Evolutionary conservation across 2,797 vertebrate species (phyloP), one percentile per base, ranked within the genome.

Genomic region (Acipenser transmontanus): DNA sequence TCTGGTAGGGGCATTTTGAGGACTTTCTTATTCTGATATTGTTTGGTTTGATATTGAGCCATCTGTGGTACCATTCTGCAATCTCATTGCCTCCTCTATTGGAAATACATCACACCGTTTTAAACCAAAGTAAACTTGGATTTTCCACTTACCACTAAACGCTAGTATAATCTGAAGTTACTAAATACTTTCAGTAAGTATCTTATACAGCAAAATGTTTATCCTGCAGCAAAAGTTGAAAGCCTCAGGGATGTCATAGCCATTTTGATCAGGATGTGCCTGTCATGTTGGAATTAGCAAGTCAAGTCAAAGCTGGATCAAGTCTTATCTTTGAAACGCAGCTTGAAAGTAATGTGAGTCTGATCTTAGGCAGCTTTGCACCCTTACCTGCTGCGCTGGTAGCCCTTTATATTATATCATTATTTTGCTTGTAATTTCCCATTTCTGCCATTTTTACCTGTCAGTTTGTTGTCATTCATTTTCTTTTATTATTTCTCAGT

Each of bases 271-370:
- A 57, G 54, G 54, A 57, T 34, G 34, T 34, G 34, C 54, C 12
- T 57, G 54, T 6, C 54, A 57, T 57, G 12, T 13, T 57, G 54
- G 7, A 9, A 57, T 57, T 57, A 14, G 54, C 9, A 57, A 57
- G 54, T 57, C 54, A n/a, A 57, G 54, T 57, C 54, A 57, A 57
- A 57, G 54, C 54, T n/a, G 54, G 54, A 57, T 57, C 54, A 13
- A 13, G 54, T 14, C 54, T 57, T 57, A 57, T 57, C 54, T 57
- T 2, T 2, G 12, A 13, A 7, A n/a, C 54, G 7, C 54, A 57
- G 54, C 6, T 57, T 57, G 12, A 6, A n/a, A 57, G 11, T 57
- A 57, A 57, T 57, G 54, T 11, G 50, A 13, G 54, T 57, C 54
- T 57, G 9, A 11, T 57, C 54, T 11, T 11, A 57, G 54, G 54